A percentile compares a stretch with the other conserved stretches of the same genome.
phyloP scores from a whole-genome alignment of 1,140 invertebrate species.

The Zaprionus ornatus region DNA sequence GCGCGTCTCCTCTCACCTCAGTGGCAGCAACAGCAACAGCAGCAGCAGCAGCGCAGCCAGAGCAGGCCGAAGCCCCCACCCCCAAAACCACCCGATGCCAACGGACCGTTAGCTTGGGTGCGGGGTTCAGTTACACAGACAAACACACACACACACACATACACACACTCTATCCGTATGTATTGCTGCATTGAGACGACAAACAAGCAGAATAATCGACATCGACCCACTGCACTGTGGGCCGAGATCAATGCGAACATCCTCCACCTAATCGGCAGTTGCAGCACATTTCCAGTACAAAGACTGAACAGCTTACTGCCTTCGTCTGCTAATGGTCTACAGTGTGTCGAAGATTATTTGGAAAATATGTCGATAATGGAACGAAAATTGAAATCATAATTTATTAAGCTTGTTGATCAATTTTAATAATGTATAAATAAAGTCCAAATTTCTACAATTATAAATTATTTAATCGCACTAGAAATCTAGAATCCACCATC shows the following conservation, averaged over 20 bases:
- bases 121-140: conserved; percentile 49
- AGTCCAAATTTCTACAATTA: too few relatives aligned
- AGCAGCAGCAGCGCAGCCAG: conserved; percentile 40
- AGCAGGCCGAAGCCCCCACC: conserved; percentile 28
- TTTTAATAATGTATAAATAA: too few relatives aligned
- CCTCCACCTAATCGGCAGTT: conserved; percentile 33
- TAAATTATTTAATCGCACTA: too few relatives aligned
- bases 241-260: conserved; percentile 37
- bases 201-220: conserved; percentile 78
- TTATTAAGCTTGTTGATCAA: too few relatives aligned
- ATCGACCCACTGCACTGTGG: conserved; percentile 78
- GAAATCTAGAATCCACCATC: too few relatives aligned
- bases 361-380: neutral
- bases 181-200: conserved; percentile 68
- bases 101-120: conserved; percentile 52
- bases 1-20: conserved; percentile 34
- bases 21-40: conserved; percentile 14
- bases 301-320: conserved; percentile 45
- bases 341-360: neutral
- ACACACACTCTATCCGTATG: conserved; percentile 6
- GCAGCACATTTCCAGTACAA: conserved; percentile 21
- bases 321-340: neutral
- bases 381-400: too few relatives aligned
- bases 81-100: conserved; percentile 42
- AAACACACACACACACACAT: neutral